These are phyloP conservation scores for Dasyornis broadbenti DNA, from an alignment of 2,113 vertebrate species.

Conservation along the genomic window DNA sequence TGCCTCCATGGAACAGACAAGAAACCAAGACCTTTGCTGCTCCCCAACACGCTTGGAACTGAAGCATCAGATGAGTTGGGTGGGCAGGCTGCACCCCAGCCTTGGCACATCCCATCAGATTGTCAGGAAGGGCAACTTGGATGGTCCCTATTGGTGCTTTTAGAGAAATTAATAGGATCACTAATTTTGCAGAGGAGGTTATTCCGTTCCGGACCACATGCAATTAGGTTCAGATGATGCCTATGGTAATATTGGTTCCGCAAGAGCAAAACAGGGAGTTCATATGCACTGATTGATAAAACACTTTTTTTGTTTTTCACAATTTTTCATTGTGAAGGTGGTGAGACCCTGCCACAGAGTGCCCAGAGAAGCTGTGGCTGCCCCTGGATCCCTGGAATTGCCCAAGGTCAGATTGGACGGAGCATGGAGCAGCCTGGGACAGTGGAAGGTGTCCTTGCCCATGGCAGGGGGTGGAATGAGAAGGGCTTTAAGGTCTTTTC, in stretches of 20 bases:
- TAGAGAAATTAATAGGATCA: neutral
- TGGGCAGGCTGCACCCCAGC: no score
- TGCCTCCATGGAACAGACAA: fast-evolving
- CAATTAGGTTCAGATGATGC: neutral
- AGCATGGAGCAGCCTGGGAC: fast-evolving
- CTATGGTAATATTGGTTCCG: neutral
- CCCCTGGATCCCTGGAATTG: neutral
- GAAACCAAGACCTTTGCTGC: neutral
- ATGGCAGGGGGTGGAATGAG: neutral
- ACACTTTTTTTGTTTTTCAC: neutral
- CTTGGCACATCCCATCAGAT: fast-evolving
- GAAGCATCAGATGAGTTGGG: fast-evolving
- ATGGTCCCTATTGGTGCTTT: no score
- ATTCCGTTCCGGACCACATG: neutral
- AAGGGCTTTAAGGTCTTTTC: neutral
- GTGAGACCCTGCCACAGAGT: fast-evolving
- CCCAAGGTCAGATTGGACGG: fast-evolving
- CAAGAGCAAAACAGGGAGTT: neutral
- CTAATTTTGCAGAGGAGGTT: neutral
- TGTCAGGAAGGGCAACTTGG: neutral
- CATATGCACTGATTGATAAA: neutral
- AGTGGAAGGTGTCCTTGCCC: neutral
- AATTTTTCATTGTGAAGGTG: neutral
- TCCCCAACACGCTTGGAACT: fast-evolving
- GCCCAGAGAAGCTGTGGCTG: fast-evolving